A percentile compares a stretch with the other conserved stretches of the same genome.
Evolutionary conservation across 1,140 invertebrate species (phyloP).

Genomic region (Brachionus sp.): DNA sequence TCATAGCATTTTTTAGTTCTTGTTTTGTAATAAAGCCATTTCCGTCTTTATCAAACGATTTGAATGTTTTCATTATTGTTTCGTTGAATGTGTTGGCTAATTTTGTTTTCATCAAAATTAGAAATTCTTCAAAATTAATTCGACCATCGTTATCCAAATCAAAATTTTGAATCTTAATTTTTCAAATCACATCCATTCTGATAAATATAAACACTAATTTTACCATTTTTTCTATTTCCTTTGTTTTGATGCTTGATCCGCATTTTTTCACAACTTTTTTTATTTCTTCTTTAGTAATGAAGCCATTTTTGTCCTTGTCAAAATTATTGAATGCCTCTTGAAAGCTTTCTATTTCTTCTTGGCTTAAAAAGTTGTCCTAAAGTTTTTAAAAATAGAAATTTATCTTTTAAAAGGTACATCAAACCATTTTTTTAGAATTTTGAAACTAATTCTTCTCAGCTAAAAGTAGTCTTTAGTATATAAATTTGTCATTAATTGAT

Average conservation of each 20-base stretch:
- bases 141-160: not conserved
- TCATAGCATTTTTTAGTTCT: conserved; percentile 10
- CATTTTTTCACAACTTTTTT: not conserved
- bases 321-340: not conserved
- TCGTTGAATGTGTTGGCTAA: not conserved
- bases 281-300: conserved; percentile 32
- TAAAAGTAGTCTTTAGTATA: too few relatives aligned
- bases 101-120: not conserved
- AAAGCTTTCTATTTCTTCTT: conserved; percentile 1
- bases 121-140: conserved; percentile 36
- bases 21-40: not conserved
- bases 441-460: too few relatives aligned
- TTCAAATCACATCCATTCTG: not conserved
- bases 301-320: conserved; percentile 17
- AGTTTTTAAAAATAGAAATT: not conserved
- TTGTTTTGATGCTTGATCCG: not conserved
- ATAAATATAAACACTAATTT: not conserved
- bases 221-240: conserved; percentile 28
- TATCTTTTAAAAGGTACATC: too few relatives aligned
- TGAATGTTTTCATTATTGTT: not conserved
- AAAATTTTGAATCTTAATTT: not conserved
- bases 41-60: conserved; percentile 18
- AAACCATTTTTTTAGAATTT: too few relatives aligned
- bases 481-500: too few relatives aligned
- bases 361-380: not conserved